Evolutionary conservation across 2,797 vertebrate genomes (phyloP).

Genomic region (Tapera naevia): DNA sequence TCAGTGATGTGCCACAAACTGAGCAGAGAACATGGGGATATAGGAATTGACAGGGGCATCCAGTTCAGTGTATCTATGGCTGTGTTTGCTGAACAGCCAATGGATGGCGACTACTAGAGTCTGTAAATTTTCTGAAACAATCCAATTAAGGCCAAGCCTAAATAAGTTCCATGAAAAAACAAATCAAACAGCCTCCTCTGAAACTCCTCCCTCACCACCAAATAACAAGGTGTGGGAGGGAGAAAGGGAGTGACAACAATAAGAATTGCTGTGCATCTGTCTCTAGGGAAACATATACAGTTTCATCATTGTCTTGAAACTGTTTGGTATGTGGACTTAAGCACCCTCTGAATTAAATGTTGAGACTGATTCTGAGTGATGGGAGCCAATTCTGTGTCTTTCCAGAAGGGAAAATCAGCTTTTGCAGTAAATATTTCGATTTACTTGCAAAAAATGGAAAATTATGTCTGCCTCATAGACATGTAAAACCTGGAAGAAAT

Average conservation of each 20-base stretch:
- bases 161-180: not conserved
- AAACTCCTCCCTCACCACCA: rapidly evolving
- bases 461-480: not conserved
- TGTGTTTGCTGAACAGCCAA: not conserved
- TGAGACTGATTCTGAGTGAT: not conserved
- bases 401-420: not conserved
- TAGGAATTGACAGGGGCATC: not conserved
- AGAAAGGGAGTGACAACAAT: not conserved
- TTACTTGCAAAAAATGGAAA: not conserved
- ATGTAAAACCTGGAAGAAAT: not conserved
- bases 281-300: not conserved
- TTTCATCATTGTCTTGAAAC: not conserved
- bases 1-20: not conserved
- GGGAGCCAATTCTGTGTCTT: not conserved
- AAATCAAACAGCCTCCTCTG: not conserved
- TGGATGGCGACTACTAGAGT: rapidly evolving
- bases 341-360: not conserved
- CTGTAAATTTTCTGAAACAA: not conserved
- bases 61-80: not conserved
- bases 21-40: not conserved
- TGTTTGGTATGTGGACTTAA: not conserved
- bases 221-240: not conserved
- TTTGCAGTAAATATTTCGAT: not conserved
- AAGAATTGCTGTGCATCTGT: not conserved
- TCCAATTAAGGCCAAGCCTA: not conserved